These are phyloP conservation scores for Pedetes capensis DNA, from an alignment of 2,113 vertebrate species.

Conservation along the genomic window DNA sequence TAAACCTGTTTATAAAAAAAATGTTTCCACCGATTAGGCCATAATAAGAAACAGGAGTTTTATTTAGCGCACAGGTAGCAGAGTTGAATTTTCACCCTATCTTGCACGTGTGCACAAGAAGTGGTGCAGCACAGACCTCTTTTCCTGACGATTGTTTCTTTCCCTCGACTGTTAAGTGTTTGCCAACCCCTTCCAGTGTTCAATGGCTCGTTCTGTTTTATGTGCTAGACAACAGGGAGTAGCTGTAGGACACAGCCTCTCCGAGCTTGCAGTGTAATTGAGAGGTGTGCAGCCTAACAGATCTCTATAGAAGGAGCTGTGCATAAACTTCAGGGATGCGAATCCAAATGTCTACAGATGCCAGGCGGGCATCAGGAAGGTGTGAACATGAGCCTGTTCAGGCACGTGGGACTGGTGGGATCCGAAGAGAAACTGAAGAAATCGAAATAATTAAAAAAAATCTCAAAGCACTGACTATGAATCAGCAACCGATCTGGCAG, in stretches of 20 bases:
- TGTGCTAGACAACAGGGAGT: not conserved
- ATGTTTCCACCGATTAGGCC: constrained; percentile 66
- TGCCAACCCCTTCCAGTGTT: not conserved
- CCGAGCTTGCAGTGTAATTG: not conserved
- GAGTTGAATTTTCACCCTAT: not conserved
- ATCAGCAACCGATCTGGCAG: not conserved
- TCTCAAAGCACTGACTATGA: not conserved
- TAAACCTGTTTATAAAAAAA: constrained; percentile 70
- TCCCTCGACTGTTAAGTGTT: not conserved
- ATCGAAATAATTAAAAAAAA: not conserved
- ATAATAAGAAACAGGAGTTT: constrained; percentile 60
- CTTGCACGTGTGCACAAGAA: not conserved
- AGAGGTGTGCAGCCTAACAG: not conserved
- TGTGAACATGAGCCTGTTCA: not conserved
- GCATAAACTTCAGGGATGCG: not conserved
- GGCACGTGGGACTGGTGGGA: not conserved
- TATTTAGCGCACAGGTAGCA: constrained; percentile 6
- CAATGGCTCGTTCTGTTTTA: not conserved
- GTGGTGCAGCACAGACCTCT: not conserved
- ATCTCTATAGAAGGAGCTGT: not conserved
- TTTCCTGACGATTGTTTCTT: not conserved
- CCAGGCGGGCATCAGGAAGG: not conserved
- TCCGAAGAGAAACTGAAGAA: not conserved
- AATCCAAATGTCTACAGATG: not conserved
- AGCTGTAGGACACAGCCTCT: not conserved